Conservation (phyloP, 2,113 vertebrate species). For the Pomatorhinus ruficollis region DNA sequence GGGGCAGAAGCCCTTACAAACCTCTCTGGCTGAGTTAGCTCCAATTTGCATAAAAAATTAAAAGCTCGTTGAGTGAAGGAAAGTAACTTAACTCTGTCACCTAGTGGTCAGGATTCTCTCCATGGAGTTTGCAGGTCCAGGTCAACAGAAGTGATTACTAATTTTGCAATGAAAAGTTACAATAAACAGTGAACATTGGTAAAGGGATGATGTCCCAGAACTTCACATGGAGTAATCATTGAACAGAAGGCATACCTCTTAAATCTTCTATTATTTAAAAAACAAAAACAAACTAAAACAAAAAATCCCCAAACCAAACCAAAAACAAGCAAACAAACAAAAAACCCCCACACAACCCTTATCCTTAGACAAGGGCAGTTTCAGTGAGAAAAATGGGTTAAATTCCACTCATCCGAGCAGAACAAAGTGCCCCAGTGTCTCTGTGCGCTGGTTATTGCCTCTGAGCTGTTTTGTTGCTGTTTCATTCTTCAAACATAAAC, state of each 20-base stretch:
- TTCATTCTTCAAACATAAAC: not conserved
- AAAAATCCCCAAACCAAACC: not conserved
- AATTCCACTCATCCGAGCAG: not conserved
- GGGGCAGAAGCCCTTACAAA: not conserved
- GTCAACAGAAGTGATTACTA: not conserved
- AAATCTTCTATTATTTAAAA: not conserved
- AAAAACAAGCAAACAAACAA: not conserved
- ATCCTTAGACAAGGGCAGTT: not conserved
- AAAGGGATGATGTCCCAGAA: not conserved
- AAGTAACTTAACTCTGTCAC: not conserved
- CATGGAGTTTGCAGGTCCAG: not conserved
- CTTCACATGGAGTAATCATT: rapidly evolving
- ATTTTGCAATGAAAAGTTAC: not conserved
- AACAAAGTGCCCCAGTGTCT: not conserved
- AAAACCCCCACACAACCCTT: not conserved
- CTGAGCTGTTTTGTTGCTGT: not conserved
- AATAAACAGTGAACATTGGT: not conserved
- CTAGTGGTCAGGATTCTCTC: not conserved
- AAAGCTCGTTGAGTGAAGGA: not conserved
- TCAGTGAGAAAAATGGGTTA: not conserved
- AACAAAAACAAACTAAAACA: not conserved
- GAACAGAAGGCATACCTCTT: not conserved
- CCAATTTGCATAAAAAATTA: not conserved
- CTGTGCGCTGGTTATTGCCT: not conserved
- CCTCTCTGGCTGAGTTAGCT: not conserved